phyloP scores from a whole-genome alignment of 2,113 vertebrate genomes.

The Heterotilapia buettikoferi region DNA sequence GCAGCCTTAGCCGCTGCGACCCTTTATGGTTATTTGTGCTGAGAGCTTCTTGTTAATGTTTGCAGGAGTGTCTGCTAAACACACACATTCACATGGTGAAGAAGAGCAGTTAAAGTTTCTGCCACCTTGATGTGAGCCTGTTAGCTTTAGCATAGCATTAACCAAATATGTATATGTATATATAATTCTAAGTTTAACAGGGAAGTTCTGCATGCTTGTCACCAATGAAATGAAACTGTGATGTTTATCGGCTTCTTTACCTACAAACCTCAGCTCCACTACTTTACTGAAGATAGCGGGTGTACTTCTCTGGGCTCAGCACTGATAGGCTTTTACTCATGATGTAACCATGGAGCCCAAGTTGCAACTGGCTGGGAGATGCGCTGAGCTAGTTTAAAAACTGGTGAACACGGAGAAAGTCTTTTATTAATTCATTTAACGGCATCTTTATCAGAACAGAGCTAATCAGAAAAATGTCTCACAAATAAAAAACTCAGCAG shows the following conservation, averaged over 20 bases:
- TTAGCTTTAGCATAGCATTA: background rate
- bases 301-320: background rate
- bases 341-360: background rate
- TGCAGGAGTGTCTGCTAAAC: background rate
- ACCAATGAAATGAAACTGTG: background rate
- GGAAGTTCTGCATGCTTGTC: background rate
- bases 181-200: background rate
- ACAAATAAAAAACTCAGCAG: background rate
- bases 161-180: background rate
- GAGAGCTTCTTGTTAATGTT: background rate
- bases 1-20: background rate
- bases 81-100: background rate
- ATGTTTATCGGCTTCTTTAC: background rate
- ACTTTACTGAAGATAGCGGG: background rate
- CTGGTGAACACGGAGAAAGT: background rate
- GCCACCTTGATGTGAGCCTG: background rate
- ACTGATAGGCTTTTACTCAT: background rate
- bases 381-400: background rate
- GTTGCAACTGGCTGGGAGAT: background rate
- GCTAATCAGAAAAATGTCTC: background rate
- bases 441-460: background rate
- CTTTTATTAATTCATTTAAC: background rate
- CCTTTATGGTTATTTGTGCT: background rate
- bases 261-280: background rate
- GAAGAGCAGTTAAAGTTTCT: background rate